Percentiles rank a stretch among this genome's conserved stretches.
These are phyloP conservation scores for Orchestia grillus DNA, from an alignment of 1,140 invertebrate genomes.

Conservation along the genomic window DNA sequence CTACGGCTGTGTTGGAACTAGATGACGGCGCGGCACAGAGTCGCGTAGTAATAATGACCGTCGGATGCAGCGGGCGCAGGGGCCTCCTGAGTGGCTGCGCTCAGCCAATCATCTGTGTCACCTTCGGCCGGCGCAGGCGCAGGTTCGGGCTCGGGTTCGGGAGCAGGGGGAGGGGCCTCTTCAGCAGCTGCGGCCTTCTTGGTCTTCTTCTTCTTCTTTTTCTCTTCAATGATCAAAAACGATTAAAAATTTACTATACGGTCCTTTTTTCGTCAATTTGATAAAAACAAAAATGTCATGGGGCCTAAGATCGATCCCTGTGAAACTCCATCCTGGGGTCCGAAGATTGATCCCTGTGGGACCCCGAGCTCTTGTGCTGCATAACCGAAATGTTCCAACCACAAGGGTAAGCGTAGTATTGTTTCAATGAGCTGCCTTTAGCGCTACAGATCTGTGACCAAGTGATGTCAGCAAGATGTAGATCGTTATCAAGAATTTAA, in stretches of 20 bases:
- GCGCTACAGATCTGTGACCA: too few species aligned
- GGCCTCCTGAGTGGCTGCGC: neutral
- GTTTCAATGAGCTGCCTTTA: too few species aligned
- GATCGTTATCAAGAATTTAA: too few species aligned
- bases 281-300: too few species aligned
- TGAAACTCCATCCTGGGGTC: too few species aligned
- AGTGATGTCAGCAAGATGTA: too few species aligned
- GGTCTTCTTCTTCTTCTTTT: constrained; percentile 46
- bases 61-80: neutral
- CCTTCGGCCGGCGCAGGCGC: neutral
- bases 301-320: too few species aligned
- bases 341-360: too few species aligned
- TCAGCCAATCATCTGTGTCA: neutral
- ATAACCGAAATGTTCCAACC: too few species aligned
- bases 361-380: too few species aligned
- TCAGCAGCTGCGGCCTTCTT: neutral
- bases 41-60: constrained; percentile 36
- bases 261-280: too few species aligned
- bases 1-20: neutral
- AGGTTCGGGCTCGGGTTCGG: neutral
- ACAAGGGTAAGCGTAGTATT: too few species aligned
- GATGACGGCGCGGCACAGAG: neutral
- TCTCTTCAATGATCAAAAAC: constrained; percentile 14
- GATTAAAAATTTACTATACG: neutral
- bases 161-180: neutral